These are phyloP conservation scores for Procambarus virginalis DNA, from an alignment of 1,140 invertebrate genomes.

Conservation along the genomic window DNA sequence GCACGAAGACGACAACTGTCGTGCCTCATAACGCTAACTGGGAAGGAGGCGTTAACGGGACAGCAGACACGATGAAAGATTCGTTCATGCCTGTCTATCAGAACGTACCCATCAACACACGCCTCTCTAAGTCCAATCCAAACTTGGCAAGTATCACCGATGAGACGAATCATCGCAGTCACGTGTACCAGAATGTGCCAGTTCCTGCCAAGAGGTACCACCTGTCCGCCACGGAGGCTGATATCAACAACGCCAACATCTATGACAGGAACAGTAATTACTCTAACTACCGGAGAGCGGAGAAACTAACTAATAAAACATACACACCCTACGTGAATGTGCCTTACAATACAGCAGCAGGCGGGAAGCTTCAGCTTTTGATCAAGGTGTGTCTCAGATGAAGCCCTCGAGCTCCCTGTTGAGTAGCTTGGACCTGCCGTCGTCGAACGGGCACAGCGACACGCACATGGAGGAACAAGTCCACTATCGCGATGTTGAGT, in stretches of 20 bases:
- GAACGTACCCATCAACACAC: constrained; percentile 35
- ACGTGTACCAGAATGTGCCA: constrained; percentile 36
- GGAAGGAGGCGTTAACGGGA: background rate
- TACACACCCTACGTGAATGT: constrained; percentile 21
- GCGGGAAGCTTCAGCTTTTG: background rate
- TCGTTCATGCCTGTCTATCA: constrained; percentile 26
- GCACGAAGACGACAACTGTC: constrained; percentile 1
- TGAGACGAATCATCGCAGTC: background rate
- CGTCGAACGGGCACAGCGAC: constrained; percentile 17
- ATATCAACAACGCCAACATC: background rate
- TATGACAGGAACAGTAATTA: constrained; percentile 44
- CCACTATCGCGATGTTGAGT: background rate
- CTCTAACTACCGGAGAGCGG: background rate
- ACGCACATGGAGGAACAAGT: background rate
- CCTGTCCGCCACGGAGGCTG: background rate
- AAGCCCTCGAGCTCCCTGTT: constrained; percentile 21
- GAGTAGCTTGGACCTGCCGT: constrained; percentile 10
- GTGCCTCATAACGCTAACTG: background rate
- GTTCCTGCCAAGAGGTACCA: constrained; percentile 20
- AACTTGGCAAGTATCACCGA: constrained; percentile 16
- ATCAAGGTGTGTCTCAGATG: constrained; percentile 5
- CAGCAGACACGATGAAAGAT: background rate
- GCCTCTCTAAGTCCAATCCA: constrained; percentile 50
- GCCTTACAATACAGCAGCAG: constrained; percentile 7
- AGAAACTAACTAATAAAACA: background rate